A percentile compares a stretch with the other conserved stretches of the same genome.
Evolutionary conservation across 2,113 vertebrate species (phyloP).

Genomic region (Australoheros scitulus): DNA sequence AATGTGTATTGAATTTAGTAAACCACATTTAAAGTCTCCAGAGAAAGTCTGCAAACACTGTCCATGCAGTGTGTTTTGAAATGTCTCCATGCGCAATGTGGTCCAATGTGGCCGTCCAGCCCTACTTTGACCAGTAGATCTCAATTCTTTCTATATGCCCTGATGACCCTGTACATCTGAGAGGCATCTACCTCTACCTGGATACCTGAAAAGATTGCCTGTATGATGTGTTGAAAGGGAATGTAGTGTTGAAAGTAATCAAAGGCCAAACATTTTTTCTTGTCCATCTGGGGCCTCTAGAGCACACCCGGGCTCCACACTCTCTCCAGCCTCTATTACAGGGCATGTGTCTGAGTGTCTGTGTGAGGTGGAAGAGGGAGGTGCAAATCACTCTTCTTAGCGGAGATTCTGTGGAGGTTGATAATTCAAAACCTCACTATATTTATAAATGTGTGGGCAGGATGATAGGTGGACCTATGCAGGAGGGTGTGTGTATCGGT

Average conservation of each 20-base stretch:
- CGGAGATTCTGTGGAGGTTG: rapidly evolving
- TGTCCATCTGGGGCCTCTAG: neutral
- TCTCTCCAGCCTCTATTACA: neutral
- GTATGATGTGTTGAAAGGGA: neutral
- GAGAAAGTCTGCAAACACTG: too few species aligned
- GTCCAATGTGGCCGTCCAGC: too few species aligned
- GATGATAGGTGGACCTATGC: neutral
- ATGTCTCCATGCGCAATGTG: too few species aligned
- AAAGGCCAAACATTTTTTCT: neutral
- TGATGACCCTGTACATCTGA: neutral
- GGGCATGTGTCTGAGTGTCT: neutral
- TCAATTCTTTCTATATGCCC: neutral
- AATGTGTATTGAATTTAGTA: too few species aligned
- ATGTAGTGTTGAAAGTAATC: neutral
- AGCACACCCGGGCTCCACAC: neutral
- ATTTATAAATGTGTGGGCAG: neutral
- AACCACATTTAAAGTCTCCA: too few species aligned
- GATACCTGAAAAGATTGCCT: neutral
- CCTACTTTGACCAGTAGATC: too few species aligned
- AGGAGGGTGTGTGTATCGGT: neutral
- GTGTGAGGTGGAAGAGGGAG: too few species aligned
- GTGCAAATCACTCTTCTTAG: neutral
- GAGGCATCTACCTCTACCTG: neutral
- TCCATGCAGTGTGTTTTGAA: too few species aligned
- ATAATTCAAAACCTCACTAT: neutral